A percentile compares a stretch with the other conserved stretches of the same genome.
Conservation (phyloP, 2,797 vertebrate species). For the Coilia nasus region DNA sequence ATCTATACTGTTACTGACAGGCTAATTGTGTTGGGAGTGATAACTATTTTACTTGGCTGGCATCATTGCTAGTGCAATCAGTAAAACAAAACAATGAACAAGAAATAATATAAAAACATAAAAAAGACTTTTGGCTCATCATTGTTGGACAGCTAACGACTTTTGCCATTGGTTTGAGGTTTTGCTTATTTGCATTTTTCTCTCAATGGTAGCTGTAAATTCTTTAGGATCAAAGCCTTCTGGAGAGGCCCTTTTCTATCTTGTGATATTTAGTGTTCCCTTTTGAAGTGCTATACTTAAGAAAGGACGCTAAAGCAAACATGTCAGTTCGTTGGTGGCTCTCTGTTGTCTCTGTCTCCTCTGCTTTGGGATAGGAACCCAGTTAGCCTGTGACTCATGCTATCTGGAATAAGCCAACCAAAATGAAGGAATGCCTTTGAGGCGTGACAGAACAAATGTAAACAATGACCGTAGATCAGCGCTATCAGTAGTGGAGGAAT, state of each 20-base stretch:
- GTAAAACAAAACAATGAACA: background rate
- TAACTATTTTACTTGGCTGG: background rate
- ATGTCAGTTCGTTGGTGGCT: background rate
- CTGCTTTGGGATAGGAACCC: constrained; percentile 46
- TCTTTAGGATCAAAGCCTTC: constrained; percentile 48
- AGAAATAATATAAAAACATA: background rate
- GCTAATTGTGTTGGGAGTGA: background rate
- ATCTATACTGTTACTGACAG: background rate
- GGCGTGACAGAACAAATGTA: constrained; percentile 34
- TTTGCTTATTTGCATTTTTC: constrained; percentile 11
- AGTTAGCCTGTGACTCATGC: constrained; percentile 45
- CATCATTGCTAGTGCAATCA: background rate
- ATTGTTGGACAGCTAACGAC: background rate
- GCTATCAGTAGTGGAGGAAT: constrained; percentile 11
- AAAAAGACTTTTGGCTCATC: background rate
- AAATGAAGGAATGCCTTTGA: constrained; percentile 51
- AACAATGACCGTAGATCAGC: background rate
- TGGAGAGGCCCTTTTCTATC: background rate
- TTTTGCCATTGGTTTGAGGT: background rate
- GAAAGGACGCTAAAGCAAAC: background rate
- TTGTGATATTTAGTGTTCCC: background rate
- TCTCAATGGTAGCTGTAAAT: background rate
- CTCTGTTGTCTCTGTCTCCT: constrained; percentile 52
- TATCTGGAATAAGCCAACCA: constrained; percentile 35
- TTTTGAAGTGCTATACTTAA: background rate